Evolutionary conservation across 1,140 invertebrate genomes (phyloP).

Genomic region (Psilanteris sp.): DNA sequence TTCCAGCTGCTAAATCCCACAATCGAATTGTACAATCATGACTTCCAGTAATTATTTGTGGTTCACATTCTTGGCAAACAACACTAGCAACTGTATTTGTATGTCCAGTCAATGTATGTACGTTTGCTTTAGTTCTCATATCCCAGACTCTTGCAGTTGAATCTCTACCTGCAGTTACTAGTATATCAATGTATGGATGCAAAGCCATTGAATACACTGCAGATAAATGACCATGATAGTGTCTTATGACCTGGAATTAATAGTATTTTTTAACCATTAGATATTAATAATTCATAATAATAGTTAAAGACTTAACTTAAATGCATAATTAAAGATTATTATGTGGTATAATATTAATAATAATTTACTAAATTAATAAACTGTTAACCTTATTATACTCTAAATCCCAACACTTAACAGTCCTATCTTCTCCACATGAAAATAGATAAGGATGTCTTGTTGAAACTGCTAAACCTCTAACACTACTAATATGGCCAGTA

Average conservation of each 20-base stretch:
- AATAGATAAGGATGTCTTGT: conserved; percentile 98
- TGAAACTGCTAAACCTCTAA: conserved; percentile 96
- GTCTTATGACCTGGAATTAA: conserved; percentile 89
- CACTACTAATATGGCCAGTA: conserved; percentile 98
- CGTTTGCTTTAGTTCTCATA: conserved; percentile 98
- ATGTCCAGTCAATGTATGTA: conserved; percentile 97
- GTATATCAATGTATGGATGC: conserved; percentile 97
- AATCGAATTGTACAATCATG: conserved; percentile 93
- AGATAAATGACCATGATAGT: conserved; percentile 99
- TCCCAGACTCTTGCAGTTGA: conserved; percentile 98
- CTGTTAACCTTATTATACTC: conserved; percentile 99
- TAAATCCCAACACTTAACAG: conserved; percentile 99
- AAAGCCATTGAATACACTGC: conserved; percentile 96
- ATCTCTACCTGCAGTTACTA: conserved; percentile 96
- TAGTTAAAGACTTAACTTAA: no score
- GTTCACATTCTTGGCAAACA: conserved; percentile 94
- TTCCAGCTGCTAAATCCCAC: conserved; percentile 98
- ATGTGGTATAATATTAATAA: conserved; percentile 1
- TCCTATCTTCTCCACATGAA: conserved; percentile 99
- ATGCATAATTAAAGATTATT: conserved; percentile 8
- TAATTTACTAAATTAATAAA: no score
- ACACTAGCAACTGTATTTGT: conserved; percentile 98
- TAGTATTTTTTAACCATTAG: no score
- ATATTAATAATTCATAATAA: no score
- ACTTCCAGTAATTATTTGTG: conserved; percentile 92